Conservation (phyloP, 2,888 invertebrate species). For the Conistra vaccinii region DNA sequence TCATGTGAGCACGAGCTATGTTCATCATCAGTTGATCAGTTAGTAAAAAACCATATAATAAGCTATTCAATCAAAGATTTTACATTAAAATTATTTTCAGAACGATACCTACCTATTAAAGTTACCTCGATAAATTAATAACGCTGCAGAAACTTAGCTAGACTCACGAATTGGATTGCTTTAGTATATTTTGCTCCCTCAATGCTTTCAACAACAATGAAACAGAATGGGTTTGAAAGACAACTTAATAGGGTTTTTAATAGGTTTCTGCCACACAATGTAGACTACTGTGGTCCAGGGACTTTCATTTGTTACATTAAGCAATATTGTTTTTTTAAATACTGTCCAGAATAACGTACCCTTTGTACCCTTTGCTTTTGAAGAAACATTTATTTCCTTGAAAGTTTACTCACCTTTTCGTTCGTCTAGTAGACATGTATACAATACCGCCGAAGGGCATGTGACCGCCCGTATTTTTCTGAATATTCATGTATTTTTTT, state of each 20-base stretch:
- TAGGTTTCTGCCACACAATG: conserved; percentile 64
- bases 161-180: conserved; percentile 39
- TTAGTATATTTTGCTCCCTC: conserved; percentile 46
- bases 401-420: no score
- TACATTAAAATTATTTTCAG: no score
- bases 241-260: conserved; percentile 69
- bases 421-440: no score
- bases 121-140: conserved; percentile 40
- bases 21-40: no score
- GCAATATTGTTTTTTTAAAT: conserved; percentile 36
- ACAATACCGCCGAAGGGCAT: no score
- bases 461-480: no score
- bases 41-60: no score
- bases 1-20: no score
- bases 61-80: no score
- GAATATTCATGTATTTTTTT: no score
- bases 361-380: no score
- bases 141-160: conserved; percentile 22
- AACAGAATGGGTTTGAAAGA: conserved; percentile 60
- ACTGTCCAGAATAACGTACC: neutral
- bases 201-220: conserved; percentile 60
- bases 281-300: conserved; percentile 46
- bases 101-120: neutral
- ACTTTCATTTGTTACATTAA: conserved; percentile 44
- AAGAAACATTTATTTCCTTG: no score